Evolutionary conservation across 2,113 vertebrate species (phyloP).

Genomic region (Catharus minimus): DNA sequence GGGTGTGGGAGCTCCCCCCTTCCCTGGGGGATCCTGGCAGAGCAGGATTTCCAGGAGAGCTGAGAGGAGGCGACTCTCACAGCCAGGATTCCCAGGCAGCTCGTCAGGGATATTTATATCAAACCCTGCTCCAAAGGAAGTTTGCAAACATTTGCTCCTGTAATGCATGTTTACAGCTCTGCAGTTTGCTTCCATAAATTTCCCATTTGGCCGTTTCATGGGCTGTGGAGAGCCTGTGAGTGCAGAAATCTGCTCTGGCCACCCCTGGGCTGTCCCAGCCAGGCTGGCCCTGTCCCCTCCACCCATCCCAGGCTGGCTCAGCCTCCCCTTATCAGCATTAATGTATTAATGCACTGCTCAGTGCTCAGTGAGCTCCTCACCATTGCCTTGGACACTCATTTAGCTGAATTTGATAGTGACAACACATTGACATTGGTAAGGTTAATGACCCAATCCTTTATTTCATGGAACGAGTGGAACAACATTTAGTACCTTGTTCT

Average conservation of each 20-base stretch:
- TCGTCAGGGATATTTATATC: not conserved
- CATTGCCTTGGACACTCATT: slow-evolving; percentile 72
- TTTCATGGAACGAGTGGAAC: slow-evolving; percentile 72
- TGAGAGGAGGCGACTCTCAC: not conserved
- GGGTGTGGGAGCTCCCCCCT: accelerated
- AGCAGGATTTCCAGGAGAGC: not conserved
- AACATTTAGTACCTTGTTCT: slow-evolving; percentile 78
- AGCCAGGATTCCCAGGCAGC: not conserved
- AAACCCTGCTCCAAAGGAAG: not conserved
- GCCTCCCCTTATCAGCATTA: slow-evolving; percentile 14
- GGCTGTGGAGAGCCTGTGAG: not conserved
- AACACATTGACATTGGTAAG: slow-evolving; percentile 78
- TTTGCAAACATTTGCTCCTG: not conserved
- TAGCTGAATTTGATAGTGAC: slow-evolving; percentile 73
- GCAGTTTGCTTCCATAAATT: not conserved
- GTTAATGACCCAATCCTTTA: slow-evolving; percentile 78
- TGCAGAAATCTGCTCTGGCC: not conserved
- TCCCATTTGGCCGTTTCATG: not conserved
- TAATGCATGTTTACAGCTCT: not conserved
- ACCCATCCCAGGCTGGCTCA: not conserved
- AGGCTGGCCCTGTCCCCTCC: not conserved
- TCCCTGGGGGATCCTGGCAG: not conserved
- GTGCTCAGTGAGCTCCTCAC: slow-evolving; percentile 54
- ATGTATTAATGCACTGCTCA: slow-evolving; percentile 40
- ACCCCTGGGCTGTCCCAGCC: not conserved